Evolutionary conservation across 2,888 invertebrate species (phyloP), one percentile per base, ranked within the genome.

Genomic region (Poecilus cupreus): DNA sequence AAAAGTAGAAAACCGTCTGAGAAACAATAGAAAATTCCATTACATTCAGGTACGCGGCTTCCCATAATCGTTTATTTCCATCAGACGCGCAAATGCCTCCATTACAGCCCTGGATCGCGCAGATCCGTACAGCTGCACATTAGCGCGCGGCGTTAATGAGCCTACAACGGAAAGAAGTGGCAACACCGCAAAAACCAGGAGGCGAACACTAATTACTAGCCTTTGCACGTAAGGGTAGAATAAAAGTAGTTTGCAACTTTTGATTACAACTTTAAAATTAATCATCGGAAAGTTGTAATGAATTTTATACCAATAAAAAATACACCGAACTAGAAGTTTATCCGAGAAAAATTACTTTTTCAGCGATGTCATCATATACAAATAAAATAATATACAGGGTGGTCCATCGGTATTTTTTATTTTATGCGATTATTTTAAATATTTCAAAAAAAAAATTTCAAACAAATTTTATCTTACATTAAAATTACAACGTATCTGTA

Each of bases 11-110:
- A 60, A 60, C 13, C 60, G 60, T 26, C n/a, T n/a, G 22, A 13
- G 24, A 60, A 60, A 60, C 60, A 60, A 60, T 60, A 60, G 60
- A 60, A 60, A 60, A 60, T 60, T 60, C 60, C 60, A 60, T 60
- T 60, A 60, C 60, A n/a, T n/a, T 54, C 60, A 60, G 60, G 60
- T 60, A 60, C 60, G 26, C 22, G 20, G 10, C 60, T 13, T 26
- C 60, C 43, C 26, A 60, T 60, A 60, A 60, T 60, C 60, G 60
- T 60, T 60, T 60, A 60, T 60, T 60, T 60, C 60, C 60, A 60
- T 60, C 60, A 60, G 60, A n/a, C 43, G 4, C 5, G 54, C 54
- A 54, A 54, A 54, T 20, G 54, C 54, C 54, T 20, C 60, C 60
- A 60, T 60, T 60, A 60, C 60, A 5, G 60, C 24, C n/a, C 60